Base-by-base conservation (phyloP, 2,113 vertebrate species). In the Brachypteracias leptosomus region DNA sequence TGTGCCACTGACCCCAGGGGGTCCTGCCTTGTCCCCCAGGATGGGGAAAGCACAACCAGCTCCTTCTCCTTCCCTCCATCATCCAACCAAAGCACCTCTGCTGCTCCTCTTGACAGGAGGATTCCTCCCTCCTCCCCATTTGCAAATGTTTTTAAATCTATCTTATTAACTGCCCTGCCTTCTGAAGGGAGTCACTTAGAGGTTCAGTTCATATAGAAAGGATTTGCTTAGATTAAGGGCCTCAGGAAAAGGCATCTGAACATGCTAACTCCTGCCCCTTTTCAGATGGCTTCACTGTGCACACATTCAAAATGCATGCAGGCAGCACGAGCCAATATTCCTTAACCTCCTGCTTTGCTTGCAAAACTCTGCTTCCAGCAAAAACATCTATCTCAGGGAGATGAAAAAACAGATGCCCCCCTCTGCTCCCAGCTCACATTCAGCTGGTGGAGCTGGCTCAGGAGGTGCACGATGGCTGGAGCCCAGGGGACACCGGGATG, bases 251-350 rank as follows among this genome's bases (percentile, higher is more conserved):
- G 74, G 59, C 25, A 85, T 85, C 80, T 84, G 94, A 91, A 74
- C 47, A 9, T 1, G 11, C 58, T 49, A 68, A 70, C 54, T 82
- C 90, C 77, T 92, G 79, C 94, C 89, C 5, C 0, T 89, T 80
- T 82, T 95, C 94, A 94, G 94, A 89, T 46, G 85, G 82, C 47
- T 93, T 51, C 22, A 4, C 85, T 44, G 89, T 7, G 82, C 77
- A 7, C 77, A 20, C 96, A 96, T 91, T 88, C 95, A 94, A 97
- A 96, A 96, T 91, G 81, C 81, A 95, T 1, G 89, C 68, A 63
- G 89, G 89, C 89, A 89, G 91, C 86, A 44, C 0, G 42, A 95
- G 92, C 87, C 95, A 93, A 80, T 51, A 73, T 74, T 83, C 85
- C 92, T 89, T 13, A 76, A 59, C 92, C 77, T 96, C 89, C 95